Conservation (phyloP, 2,888 invertebrate species). For the Agrochola lychnidis region DNA sequence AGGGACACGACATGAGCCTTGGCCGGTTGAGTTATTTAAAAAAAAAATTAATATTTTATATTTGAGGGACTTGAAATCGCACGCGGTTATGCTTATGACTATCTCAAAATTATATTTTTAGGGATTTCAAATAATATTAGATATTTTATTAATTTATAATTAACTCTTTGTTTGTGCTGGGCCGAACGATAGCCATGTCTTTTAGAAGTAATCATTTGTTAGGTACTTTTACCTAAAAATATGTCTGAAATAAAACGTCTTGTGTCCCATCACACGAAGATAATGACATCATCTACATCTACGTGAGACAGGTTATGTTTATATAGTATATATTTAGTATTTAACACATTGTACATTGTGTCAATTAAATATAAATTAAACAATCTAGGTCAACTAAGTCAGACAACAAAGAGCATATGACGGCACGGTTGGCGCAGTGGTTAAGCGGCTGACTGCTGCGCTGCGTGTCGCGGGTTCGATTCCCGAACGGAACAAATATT, state of each 20-base stretch:
- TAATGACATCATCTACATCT: background rate
- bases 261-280: background rate
- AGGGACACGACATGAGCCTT: slow-evolving; percentile 50
- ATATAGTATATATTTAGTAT: background rate
- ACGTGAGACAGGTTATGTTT: background rate
- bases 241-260: background rate
- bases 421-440: too few species aligned
- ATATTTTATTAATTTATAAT: background rate
- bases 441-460: too few species aligned
- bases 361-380: slow-evolving; percentile 3
- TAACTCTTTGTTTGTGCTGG: background rate
- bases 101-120: background rate
- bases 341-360: background rate
- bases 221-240: background rate
- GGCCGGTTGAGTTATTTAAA: slow-evolving; percentile 5
- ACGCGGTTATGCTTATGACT: background rate
- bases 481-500: too few species aligned
- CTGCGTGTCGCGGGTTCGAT: too few species aligned
- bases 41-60: background rate
- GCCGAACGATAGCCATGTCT: background rate
- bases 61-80: slow-evolving; percentile 11
- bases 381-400: too few species aligned
- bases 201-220: background rate
- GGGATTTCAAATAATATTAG: background rate
- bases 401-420: background rate